Percentiles rank a stretch among this genome's conserved stretches.
Evolutionary conservation across 1,140 invertebrate genomes (phyloP).

Genomic region (Heterodera schachtii): DNA sequence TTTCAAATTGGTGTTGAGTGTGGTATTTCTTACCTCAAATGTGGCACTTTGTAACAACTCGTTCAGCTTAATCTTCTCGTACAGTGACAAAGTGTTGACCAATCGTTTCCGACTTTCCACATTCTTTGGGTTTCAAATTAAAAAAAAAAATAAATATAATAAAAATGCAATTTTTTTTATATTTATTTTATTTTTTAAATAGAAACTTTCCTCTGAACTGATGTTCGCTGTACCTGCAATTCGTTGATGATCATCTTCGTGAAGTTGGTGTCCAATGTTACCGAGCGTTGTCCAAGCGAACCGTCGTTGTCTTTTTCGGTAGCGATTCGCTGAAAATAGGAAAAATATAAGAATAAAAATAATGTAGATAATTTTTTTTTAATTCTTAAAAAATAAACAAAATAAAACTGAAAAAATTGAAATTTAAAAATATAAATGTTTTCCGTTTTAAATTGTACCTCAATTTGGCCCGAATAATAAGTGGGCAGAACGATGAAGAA

Average conservation of each 20-base stretch:
- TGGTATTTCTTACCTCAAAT: not conserved
- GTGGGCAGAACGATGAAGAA: constrained; percentile 29
- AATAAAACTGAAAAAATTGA: not conserved
- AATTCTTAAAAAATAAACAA: too few relatives aligned
- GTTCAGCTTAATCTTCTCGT: constrained; percentile 27
- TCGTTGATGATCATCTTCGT: constrained; percentile 23
- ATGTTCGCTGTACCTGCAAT: not conserved
- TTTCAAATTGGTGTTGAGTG: too few relatives aligned
- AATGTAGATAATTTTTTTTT: too few relatives aligned
- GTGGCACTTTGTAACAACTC: constrained; percentile 19
- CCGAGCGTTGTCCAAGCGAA: constrained; percentile 5
- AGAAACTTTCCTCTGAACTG: too few relatives aligned
- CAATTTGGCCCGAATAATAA: constrained; percentile 32
- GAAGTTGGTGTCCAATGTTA: constrained; percentile 27
- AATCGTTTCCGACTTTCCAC: constrained; percentile 2
- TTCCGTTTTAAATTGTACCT: not conserved
- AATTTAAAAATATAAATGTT: not conserved
- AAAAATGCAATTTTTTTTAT: too few relatives aligned
- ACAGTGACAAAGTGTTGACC: constrained; percentile 19
- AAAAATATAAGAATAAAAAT: not conserved
- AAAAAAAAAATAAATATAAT: not conserved
- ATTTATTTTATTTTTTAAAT: too few relatives aligned
- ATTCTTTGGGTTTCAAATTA: not conserved
- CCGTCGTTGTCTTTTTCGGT: constrained; percentile 19
- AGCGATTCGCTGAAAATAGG: constrained; percentile 12